phyloP scores from a whole-genome alignment of 2,797 vertebrate species.

The Microchirus variegatus region DNA sequence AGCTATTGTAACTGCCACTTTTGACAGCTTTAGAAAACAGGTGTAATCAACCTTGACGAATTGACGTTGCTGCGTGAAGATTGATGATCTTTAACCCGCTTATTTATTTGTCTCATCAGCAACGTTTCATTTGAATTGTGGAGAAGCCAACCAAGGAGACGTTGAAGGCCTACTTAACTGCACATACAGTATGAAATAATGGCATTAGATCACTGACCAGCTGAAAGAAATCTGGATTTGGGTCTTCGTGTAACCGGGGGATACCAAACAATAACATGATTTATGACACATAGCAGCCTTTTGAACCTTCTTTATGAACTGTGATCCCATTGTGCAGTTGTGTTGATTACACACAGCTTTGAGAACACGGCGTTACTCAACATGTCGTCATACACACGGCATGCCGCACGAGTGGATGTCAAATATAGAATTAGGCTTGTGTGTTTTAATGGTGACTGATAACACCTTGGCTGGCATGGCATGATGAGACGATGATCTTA shows the following conservation, averaged over 20 bases:
- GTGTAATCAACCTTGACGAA: neutral
- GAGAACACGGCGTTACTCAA: conserved; percentile 33
- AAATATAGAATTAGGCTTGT: conserved; percentile 12
- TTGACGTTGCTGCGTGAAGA: neutral
- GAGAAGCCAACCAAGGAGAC: too few relatives aligned
- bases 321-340: conserved; percentile 44
- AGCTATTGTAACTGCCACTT: conserved; percentile 16
- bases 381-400: conserved; percentile 38
- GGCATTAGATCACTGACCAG: conserved; percentile 6
- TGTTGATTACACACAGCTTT: conserved; percentile 35
- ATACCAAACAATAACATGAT: conserved; percentile 19
- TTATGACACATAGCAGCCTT: conserved; percentile 45
- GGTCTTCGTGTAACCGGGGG: conserved; percentile 29
- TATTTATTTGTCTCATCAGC: neutral
- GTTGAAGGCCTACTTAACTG: neutral
- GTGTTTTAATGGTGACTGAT: conserved; percentile 8
- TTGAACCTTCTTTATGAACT: conserved; percentile 32
- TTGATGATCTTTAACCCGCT: conserved; percentile 15
- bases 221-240: conserved; percentile 6
- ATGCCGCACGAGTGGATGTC: conserved; percentile 37
- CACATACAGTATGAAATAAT: neutral
- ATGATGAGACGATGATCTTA: too few relatives aligned
- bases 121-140: neutral
- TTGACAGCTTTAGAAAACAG: conserved; percentile 1
- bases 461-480: too few relatives aligned